Percentiles rank a stretch among this genome's conserved stretches.
These are phyloP conservation scores for Leucophenga varia DNA, from an alignment of 1,140 invertebrate species.

Conservation along the genomic window DNA sequence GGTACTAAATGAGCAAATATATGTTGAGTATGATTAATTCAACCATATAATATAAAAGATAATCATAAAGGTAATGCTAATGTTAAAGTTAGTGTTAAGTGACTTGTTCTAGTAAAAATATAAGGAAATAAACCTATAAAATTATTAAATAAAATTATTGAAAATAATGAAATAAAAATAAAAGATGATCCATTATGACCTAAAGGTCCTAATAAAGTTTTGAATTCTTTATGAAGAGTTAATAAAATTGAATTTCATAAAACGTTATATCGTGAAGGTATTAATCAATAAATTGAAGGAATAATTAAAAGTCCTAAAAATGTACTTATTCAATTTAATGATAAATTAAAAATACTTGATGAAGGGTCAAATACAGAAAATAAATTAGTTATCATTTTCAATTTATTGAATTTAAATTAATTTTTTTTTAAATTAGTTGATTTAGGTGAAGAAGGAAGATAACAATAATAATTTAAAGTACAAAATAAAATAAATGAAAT, in stretches of 20 bases:
- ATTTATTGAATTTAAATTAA: slow-evolving; percentile 48
- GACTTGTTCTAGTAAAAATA: slow-evolving; percentile 66
- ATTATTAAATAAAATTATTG: slow-evolving; percentile 64
- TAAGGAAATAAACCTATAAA: slow-evolving; percentile 67
- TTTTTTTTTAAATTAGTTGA: slow-evolving; percentile 42
- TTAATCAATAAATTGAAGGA: slow-evolving; percentile 57
- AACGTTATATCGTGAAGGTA: slow-evolving; percentile 57
- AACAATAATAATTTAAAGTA: slow-evolving; percentile 57
- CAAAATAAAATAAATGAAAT: slow-evolving; percentile 58
- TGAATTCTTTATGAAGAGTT: slow-evolving; percentile 60
- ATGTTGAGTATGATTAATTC: slow-evolving; percentile 60
- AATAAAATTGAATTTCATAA: slow-evolving; percentile 56
- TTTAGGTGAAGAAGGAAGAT: slow-evolving; percentile 34
- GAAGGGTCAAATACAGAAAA: slow-evolving; percentile 61
- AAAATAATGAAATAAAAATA: slow-evolving; percentile 61
- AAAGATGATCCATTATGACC: slow-evolving; percentile 56
- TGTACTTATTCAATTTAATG: slow-evolving; percentile 61
- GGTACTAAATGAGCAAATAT: slow-evolving; percentile 67
- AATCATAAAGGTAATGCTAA: slow-evolving; percentile 64
- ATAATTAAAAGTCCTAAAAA: slow-evolving; percentile 58
- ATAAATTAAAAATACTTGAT: slow-evolving; percentile 56
- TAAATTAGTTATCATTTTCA: slow-evolving; percentile 63
- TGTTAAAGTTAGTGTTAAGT: slow-evolving; percentile 61
- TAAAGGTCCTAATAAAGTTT: slow-evolving; percentile 56
- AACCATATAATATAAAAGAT: slow-evolving; percentile 62